Evolutionary conservation across 2,797 vertebrate species (phyloP).

Genomic region (Anas acuta): DNA sequence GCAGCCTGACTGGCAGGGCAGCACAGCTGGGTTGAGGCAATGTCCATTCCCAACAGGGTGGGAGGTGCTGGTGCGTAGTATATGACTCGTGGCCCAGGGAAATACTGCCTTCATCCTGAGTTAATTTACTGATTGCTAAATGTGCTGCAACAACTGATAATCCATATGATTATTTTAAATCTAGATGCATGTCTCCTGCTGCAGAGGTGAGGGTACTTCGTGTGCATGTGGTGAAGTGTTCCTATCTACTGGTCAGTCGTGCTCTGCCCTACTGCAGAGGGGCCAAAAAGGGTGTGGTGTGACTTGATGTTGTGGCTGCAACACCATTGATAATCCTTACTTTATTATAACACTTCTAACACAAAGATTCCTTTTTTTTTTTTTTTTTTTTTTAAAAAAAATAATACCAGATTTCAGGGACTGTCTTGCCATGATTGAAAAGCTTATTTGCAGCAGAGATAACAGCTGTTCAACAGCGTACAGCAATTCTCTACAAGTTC

Average conservation of each 20-base stretch:
- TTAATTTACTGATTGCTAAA: not conserved
- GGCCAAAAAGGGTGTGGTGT: not conserved
- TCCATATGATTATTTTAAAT: not conserved
- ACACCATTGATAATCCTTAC: not conserved
- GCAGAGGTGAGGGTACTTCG: not conserved
- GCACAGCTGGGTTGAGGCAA: not conserved
- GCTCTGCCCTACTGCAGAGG: not conserved
- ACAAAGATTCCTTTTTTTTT: not conserved
- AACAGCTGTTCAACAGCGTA: not conserved
- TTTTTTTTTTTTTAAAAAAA: too few species aligned
- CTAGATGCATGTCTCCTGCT: not conserved
- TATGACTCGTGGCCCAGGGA: not conserved
- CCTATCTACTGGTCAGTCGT: not conserved
- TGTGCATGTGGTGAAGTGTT: not conserved
- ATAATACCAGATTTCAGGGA: not conserved
- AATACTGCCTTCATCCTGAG: not conserved
- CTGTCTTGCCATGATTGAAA: not conserved
- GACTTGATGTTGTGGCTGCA: fast-evolving
- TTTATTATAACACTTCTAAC: not conserved
- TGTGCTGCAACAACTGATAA: not conserved
- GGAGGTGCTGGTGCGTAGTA: not conserved
- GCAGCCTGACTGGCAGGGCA: not conserved
- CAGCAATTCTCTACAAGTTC: not conserved
- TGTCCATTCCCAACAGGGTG: not conserved
- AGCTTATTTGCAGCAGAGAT: not conserved